phyloP scores from a whole-genome alignment of 1,140 invertebrate genomes.

The Dendrolimus kikuchii region DNA sequence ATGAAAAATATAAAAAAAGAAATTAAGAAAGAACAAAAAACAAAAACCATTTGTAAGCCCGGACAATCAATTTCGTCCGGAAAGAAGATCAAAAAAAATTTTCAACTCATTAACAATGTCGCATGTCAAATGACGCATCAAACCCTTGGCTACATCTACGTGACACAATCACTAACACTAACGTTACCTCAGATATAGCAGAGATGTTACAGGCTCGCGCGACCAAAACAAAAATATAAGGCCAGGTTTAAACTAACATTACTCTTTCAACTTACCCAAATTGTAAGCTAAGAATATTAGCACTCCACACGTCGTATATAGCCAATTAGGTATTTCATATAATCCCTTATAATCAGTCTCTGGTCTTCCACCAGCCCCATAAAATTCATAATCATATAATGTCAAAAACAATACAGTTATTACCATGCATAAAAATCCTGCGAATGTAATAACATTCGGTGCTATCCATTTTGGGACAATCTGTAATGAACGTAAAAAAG shows the following conservation, averaged over 20 bases:
- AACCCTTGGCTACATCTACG: no score
- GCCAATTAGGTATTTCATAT: conserved; percentile 83
- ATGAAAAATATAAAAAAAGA: no score
- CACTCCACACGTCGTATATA: conserved; percentile 85
- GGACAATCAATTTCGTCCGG: no score
- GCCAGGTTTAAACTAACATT: not conserved
- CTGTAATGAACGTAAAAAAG: conserved; percentile 72
- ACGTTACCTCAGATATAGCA: no score
- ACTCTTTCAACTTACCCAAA: conserved; percentile 79
- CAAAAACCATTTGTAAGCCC: no score
- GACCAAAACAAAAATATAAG: no score
- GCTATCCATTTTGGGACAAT: conserved; percentile 93
- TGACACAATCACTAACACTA: no score
- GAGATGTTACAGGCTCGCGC: no score
- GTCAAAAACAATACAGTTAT: conserved; percentile 86
- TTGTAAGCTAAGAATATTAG: conserved; percentile 96
- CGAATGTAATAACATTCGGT: conserved; percentile 96
- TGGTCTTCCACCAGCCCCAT: conserved; percentile 80
- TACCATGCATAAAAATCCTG: conserved; percentile 93
- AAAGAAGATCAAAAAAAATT: no score
- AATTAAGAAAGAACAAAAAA: no score
- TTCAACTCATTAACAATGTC: no score
- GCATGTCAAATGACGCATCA: no score
- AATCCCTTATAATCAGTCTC: conserved; percentile 22
- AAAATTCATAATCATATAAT: conserved; percentile 88